A percentile compares a stretch with the other conserved stretches of the same genome.
These are phyloP conservation scores for Xanthia icteritia DNA, from an alignment of 2,888 invertebrate genomes.

Conservation along the genomic window DNA sequence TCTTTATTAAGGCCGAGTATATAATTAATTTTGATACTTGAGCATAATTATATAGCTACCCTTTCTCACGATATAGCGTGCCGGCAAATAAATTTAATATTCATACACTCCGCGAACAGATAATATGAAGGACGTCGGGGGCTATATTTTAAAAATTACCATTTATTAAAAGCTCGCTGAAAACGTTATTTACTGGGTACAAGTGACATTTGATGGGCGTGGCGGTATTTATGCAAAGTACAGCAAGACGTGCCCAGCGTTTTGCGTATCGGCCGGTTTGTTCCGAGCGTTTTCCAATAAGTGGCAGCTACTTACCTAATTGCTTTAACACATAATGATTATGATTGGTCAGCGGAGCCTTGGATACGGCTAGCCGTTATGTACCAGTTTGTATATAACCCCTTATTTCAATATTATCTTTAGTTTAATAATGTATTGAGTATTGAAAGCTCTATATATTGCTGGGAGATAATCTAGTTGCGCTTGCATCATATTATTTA, in stretches of 20 bases:
- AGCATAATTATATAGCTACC: conserved; percentile 54
- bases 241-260: conserved; percentile 64
- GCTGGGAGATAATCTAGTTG: conserved; percentile 23
- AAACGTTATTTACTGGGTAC: conserved; percentile 66
- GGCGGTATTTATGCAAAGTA: conserved; percentile 81
- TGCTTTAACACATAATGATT: conserved; percentile 79
- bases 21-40: conserved; percentile 60
- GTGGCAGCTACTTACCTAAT: conserved; percentile 80
- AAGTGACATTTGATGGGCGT: conserved; percentile 82
- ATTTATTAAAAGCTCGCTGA: conserved; percentile 70
- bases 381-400: conserved; percentile 40
- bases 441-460: conserved; percentile 24
- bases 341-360: conserved; percentile 74
- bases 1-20: conserved; percentile 50
- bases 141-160: conserved; percentile 71
- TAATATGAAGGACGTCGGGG: conserved; percentile 61
- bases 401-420: conserved; percentile 42
- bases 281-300: conserved; percentile 69
- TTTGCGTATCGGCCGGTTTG: conserved; percentile 62
- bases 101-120: conserved; percentile 68
- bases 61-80: conserved; percentile 62
- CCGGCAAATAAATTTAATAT: conserved; percentile 62
- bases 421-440: conserved; percentile 23
- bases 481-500: conserved; percentile 8
- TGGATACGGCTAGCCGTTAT: conserved; percentile 42